phyloP scores from a whole-genome alignment of 2,113 vertebrate genomes.

The Catharus minimus region DNA sequence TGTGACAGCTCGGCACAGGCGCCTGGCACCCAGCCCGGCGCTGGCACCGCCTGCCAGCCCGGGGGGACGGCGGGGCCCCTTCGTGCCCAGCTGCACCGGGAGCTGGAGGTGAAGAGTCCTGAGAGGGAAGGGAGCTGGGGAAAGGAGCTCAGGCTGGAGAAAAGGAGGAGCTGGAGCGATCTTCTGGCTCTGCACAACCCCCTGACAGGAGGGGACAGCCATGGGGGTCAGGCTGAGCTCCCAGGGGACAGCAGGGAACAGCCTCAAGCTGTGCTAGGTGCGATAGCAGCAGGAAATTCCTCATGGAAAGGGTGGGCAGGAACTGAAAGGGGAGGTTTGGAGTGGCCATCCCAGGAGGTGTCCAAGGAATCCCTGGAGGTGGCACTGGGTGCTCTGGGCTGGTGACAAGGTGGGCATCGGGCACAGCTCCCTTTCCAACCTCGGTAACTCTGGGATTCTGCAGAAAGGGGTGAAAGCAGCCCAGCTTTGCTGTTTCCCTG shows the following conservation, averaged over 20 bases:
- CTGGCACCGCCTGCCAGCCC: not conserved
- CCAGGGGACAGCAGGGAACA: not conserved
- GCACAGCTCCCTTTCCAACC: not conserved
- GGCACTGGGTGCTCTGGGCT: not conserved
- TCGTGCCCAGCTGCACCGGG: fast-evolving
- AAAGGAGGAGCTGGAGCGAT: fast-evolving
- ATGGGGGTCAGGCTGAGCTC: fast-evolving
- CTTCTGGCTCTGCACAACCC: not conserved
- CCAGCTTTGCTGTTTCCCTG: not conserved
- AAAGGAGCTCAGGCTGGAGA: not conserved
- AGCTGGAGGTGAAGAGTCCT: not conserved
- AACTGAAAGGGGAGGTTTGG: not conserved
- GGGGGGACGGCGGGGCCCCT: not conserved
- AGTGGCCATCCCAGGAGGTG: fast-evolving
- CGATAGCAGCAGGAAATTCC: not conserved
- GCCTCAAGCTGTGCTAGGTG: not conserved
- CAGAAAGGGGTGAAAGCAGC: not conserved
- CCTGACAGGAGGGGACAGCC: not conserved
- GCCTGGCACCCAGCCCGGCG: fast-evolving
- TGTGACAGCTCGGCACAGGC: not conserved
- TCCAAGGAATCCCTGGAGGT: not conserved
- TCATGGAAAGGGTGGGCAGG: not conserved
- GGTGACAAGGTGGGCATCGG: fast-evolving
- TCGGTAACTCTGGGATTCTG: not conserved
- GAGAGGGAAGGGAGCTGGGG: not conserved